phyloP scores from a whole-genome alignment of 2,888 invertebrate genomes.

The Cataglyphis livida region DNA sequence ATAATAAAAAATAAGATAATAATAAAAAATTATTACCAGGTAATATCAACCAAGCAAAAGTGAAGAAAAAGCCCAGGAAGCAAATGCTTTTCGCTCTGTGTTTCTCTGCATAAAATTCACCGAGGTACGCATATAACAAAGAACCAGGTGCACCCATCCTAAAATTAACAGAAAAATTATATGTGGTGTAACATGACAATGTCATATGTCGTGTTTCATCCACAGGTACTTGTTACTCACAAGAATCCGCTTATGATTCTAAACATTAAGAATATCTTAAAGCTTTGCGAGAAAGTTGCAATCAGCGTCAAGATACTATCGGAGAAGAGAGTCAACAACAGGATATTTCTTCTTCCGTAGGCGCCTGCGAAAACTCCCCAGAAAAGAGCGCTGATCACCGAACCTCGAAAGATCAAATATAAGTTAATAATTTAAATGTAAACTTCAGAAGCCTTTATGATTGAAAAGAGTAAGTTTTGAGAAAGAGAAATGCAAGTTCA shows the following conservation, averaged over 20 bases:
- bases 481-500: not conserved
- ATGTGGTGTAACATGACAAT: not conserved
- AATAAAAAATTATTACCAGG: constrained; percentile 85
- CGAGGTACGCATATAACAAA: constrained; percentile 89
- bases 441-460: not conserved
- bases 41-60: constrained; percentile 88
- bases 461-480: not conserved
- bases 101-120: constrained; percentile 89
- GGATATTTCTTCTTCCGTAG: constrained; percentile 89
- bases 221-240: constrained; percentile 78
- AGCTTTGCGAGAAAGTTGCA: constrained; percentile 88
- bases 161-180: not conserved
- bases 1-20: not conserved
- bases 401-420: constrained; percentile 85
- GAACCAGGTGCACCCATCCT: constrained; percentile 88
- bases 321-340: constrained; percentile 86
- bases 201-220: constrained; percentile 9
- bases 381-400: constrained; percentile 91
- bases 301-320: constrained; percentile 87
- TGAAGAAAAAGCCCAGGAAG: constrained; percentile 89
- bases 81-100: constrained; percentile 88
- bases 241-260: constrained; percentile 89
- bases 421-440: not conserved
- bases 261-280: constrained; percentile 87
- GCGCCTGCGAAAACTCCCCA: constrained; percentile 94